A percentile compares a stretch with the other conserved stretches of the same genome.
Conservation (phyloP, 1,140 invertebrate species). For the Ctenoplectra terminalis region DNA sequence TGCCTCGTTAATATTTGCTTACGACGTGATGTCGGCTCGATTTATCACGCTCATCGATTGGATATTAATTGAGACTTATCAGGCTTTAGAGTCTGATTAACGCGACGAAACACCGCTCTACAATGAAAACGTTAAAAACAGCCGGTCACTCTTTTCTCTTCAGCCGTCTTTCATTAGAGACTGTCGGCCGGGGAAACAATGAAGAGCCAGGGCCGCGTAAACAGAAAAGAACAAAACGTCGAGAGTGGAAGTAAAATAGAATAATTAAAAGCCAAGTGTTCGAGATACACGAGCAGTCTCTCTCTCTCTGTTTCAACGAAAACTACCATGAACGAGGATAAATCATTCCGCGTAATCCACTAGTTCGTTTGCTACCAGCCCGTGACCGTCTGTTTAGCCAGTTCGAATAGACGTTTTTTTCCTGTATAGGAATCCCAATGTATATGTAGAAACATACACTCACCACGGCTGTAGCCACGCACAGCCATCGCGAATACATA, state of each 20-base stretch:
- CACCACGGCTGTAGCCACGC: neutral
- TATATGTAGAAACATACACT: too few relatives aligned
- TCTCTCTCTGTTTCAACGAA: slow-evolving; percentile 1
- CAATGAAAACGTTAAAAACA: neutral
- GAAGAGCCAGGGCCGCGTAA: slow-evolving; percentile 17
- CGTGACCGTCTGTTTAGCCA: slow-evolving; percentile 38
- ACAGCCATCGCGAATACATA: slow-evolving; percentile 50
- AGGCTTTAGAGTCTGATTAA: slow-evolving; percentile 16
- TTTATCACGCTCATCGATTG: neutral
- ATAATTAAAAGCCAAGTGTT: slow-evolving; percentile 50
- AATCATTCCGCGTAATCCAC: slow-evolving; percentile 52
- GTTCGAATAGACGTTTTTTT: slow-evolving; percentile 21
- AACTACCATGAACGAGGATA: slow-evolving; percentile 19
- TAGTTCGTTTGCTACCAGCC: slow-evolving; percentile 41
- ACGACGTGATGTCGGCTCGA: neutral
- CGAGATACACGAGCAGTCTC: neutral
- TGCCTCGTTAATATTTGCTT: too few relatives aligned
- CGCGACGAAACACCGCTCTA: neutral
- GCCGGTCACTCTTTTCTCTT: neutral
- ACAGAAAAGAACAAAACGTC: slow-evolving; percentile 36
- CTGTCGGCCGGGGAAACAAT: slow-evolving; percentile 25
- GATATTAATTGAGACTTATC: slow-evolving; percentile 40
- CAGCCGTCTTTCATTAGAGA: slow-evolving; percentile 34
- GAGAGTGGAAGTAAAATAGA: slow-evolving; percentile 34
- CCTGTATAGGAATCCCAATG: neutral